Evolutionary conservation across 1,140 invertebrate species (phyloP).

Genomic region (Wasmannia auropunctata): DNA sequence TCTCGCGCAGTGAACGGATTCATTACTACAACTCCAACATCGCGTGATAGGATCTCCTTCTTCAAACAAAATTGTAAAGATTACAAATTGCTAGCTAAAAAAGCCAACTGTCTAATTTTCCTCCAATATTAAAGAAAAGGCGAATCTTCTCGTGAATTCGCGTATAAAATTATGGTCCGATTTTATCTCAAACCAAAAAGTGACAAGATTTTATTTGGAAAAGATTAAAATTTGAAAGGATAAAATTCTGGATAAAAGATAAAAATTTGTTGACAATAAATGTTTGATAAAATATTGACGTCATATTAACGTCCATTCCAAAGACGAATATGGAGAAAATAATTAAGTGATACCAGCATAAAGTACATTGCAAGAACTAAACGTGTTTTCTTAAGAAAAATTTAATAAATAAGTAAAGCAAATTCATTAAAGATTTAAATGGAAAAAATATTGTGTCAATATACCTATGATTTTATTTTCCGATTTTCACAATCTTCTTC

Average conservation of each 20-base stretch:
- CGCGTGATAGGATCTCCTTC: background rate
- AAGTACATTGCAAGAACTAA: background rate
- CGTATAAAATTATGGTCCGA: background rate
- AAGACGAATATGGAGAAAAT: background rate
- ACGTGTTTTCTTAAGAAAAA: background rate
- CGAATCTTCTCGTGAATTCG: background rate
- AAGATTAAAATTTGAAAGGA: background rate
- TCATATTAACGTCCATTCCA: too few species aligned
- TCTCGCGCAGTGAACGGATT: slow-evolving; percentile 88
- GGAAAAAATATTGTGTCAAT: background rate
- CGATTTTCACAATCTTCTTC: too few species aligned
- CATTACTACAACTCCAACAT: slow-evolving; percentile 74
- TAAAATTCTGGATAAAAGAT: background rate
- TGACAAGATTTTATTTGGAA: background rate
- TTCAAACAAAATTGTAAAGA: background rate
- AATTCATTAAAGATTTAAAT: background rate
- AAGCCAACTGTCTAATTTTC: background rate
- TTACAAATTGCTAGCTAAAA: background rate
- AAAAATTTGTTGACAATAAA: background rate
- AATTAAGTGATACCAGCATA: background rate
- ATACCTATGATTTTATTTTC: too few species aligned
- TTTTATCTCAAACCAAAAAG: background rate
- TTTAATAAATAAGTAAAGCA: background rate
- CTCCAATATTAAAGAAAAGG: background rate
- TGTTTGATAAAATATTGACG: too few species aligned